These are phyloP conservation scores for Arion vulgaris DNA, from an alignment of 1,140 invertebrate species.

Conservation along the genomic window DNA sequence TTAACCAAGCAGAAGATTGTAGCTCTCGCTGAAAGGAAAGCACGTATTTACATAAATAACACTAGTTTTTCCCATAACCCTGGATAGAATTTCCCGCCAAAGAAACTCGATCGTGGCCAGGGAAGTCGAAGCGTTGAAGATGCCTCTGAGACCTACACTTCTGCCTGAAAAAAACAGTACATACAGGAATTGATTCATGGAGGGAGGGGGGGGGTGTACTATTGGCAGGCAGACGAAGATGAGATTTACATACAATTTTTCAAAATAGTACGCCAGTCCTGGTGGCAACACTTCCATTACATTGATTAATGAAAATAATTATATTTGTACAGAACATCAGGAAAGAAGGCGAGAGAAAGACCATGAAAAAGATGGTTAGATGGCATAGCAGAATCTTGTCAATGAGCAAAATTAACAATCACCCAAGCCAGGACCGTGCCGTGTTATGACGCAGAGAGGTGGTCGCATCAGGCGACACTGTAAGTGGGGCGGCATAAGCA, in stretches of 20 bases:
- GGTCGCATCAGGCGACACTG: no score
- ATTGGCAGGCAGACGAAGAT: not conserved
- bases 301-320: not conserved
- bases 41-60: constrained; percentile 5
- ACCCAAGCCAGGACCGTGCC: no score
- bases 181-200: not conserved
- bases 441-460: no score
- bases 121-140: not conserved
- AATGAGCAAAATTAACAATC: no score
- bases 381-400: no score
- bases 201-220: not conserved
- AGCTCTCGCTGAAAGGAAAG: not conserved
- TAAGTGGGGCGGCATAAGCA: no score
- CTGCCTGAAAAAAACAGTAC: no score
- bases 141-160: not conserved
- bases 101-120: not conserved
- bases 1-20: not conserved
- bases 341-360: no score
- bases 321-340: no score
- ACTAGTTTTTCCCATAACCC: not conserved
- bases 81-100: not conserved
- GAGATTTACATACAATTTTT: not conserved
- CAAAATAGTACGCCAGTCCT: not conserved
- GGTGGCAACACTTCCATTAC: not conserved
- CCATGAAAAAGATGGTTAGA: no score